Percentiles rank a stretch among this genome's conserved stretches.
These are phyloP conservation scores for Tipula confusa DNA, from an alignment of 2,888 invertebrate genomes.

Conservation along the genomic window DNA sequence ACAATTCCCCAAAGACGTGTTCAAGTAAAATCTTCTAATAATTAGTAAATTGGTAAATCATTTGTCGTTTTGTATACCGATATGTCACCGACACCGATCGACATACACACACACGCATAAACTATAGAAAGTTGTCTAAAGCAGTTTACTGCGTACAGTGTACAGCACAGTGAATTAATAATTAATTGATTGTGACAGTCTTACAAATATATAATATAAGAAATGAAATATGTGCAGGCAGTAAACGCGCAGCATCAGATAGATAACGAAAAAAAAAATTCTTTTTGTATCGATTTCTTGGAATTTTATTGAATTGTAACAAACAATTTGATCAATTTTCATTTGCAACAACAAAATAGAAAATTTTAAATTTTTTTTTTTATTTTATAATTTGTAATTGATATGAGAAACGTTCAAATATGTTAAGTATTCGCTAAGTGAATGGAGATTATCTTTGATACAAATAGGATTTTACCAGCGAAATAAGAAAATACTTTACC, in stretches of 20 bases:
- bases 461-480: not conserved
- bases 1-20: no score
- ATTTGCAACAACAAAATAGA: not conserved
- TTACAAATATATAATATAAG: not conserved
- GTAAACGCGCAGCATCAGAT: not conserved
- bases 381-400: not conserved
- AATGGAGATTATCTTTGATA: slow-evolving; percentile 25
- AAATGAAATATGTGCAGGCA: not conserved
- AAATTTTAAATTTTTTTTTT: not conserved
- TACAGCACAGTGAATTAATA: not conserved
- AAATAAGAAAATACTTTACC: not conserved
- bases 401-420: not conserved
- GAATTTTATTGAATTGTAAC: slow-evolving; percentile 3
- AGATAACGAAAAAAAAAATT: not conserved
- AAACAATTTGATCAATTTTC: slow-evolving; percentile 20
- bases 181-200: not conserved
- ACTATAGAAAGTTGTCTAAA: not conserved
- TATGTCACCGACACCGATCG: not conserved
- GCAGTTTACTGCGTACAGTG: not conserved
- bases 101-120: not conserved
- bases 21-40: not conserved
- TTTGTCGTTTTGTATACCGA: not conserved
- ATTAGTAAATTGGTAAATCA: not conserved
- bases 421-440: not conserved
- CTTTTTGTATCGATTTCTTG: not conserved